These are phyloP conservation scores for Heliconius hermathena DNA, from an alignment of 1,140 invertebrate genomes.

Conservation along the genomic window DNA sequence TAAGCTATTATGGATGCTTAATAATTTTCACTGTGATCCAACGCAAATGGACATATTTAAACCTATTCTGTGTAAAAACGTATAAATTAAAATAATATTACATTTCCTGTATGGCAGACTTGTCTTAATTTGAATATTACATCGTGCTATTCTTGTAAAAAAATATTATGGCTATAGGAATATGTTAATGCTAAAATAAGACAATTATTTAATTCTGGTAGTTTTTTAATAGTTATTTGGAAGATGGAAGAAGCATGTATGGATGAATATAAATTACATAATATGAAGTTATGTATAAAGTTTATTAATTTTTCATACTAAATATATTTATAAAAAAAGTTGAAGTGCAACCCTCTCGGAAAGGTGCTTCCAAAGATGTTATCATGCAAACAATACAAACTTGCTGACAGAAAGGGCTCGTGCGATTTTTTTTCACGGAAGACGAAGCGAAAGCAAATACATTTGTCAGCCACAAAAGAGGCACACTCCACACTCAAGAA, in stretches of 20 bases:
- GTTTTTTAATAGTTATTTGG: neutral
- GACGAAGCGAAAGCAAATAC: constrained; percentile 76
- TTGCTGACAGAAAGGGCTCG: constrained; percentile 60
- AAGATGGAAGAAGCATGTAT: neutral
- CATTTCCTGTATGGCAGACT: neutral
- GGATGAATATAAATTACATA: neutral
- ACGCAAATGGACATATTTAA: constrained; percentile 16
- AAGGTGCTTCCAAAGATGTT: constrained; percentile 54
- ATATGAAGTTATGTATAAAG: neutral
- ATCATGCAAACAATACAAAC: constrained; percentile 48
- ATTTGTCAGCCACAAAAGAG: constrained; percentile 71
- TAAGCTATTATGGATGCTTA: constrained; percentile 18
- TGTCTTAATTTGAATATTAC: neutral
- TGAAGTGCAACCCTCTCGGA: constrained; percentile 28
- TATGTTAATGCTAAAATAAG: neutral
- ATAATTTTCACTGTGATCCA: constrained; percentile 8
- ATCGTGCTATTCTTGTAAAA: neutral
- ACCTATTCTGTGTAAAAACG: neutral
- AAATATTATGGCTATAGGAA: neutral
- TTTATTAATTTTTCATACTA: neutral
- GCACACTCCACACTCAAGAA: constrained; percentile 76
- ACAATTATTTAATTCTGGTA: neutral
- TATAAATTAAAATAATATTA: constrained; percentile 14
- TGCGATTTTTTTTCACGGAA: constrained; percentile 77
- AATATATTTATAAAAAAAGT: neutral